Evolutionary conservation across 53 echinoderm and acorn worm species (phyloP).

Genomic region (Astropecten irregularis): DNA sequence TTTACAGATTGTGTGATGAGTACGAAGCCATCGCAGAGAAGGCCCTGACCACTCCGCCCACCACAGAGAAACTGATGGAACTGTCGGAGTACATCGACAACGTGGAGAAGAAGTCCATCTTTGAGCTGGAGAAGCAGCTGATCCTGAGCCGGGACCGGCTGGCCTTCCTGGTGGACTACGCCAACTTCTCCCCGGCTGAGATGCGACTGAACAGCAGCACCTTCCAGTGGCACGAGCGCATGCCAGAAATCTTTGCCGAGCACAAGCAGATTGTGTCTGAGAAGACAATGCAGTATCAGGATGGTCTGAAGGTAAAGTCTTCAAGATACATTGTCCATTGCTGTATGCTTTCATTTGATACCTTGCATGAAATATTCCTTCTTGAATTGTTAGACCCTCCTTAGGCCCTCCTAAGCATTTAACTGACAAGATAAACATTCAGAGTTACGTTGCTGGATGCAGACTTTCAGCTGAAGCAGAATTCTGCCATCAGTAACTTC

Average conservation of each 20-base stretch:
- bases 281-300: slow-evolving; percentile 89
- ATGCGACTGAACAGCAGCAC: slow-evolving; percentile 98
- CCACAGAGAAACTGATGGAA: slow-evolving; percentile 97
- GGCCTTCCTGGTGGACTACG: slow-evolving; percentile 92
- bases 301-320: slow-evolving; percentile 86
- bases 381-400: no score
- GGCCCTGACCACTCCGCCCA: slow-evolving; percentile 94
- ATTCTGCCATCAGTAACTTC: no score
- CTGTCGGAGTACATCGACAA: slow-evolving; percentile 77
- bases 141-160: slow-evolving; percentile 89
- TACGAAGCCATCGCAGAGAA: slow-evolving; percentile 97
- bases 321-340: no score
- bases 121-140: slow-evolving; percentile 87
- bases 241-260: slow-evolving; percentile 97
- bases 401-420: no score
- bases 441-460: no score
- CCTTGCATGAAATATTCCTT: no score
- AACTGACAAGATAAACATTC: no score
- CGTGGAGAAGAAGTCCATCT: slow-evolving; percentile 92
- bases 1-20: slow-evolving; percentile 76
- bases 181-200: slow-evolving; percentile 99
- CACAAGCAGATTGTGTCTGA: slow-evolving; percentile 89
- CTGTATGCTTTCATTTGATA: no score
- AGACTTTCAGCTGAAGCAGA: no score
- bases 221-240: slow-evolving; percentile 98